Percentiles rank a stretch among this genome's conserved stretches.
Evolutionary conservation across 2,888 invertebrate species (phyloP).

Genomic region (Chesias legatella): DNA sequence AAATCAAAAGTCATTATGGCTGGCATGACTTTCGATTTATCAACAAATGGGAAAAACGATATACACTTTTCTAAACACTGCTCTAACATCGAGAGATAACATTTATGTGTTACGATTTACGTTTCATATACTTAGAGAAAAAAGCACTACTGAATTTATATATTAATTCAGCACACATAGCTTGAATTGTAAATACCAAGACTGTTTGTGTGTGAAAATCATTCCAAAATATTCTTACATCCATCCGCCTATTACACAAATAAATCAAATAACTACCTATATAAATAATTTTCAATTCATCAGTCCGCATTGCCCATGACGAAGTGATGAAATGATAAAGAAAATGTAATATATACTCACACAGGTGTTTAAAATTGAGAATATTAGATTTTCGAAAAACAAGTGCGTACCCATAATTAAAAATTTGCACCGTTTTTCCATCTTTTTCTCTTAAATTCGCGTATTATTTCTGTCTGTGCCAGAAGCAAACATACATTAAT

Average conservation of each 20-base stretch:
- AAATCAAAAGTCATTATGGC: slow-evolving; percentile 77
- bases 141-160: no score
- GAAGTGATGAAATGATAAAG: slow-evolving; percentile 63
- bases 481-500: no score
- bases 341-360: no score
- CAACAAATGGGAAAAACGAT: slow-evolving; percentile 33
- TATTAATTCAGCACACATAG: no score
- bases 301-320: slow-evolving; percentile 78
- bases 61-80: slow-evolving; percentile 19
- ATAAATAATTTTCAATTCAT: slow-evolving; percentile 51
- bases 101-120: no score
- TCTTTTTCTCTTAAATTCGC: no score
- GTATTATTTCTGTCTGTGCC: no score
- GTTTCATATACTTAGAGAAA: background rate
- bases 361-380: no score
- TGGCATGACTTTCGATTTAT: slow-evolving; percentile 71
- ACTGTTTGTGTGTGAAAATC: slow-evolving; percentile 38
- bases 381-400: no score
- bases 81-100: slow-evolving; percentile 15
- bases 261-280: slow-evolving; percentile 10
- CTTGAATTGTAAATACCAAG: slow-evolving; percentile 7
- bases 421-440: no score
- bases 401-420: no score
- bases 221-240: slow-evolving; percentile 6
- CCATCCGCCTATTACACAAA: slow-evolving; percentile 1